phyloP scores from a whole-genome alignment of 2,113 vertebrate genomes.

The Pelecanoides urinatrix region DNA sequence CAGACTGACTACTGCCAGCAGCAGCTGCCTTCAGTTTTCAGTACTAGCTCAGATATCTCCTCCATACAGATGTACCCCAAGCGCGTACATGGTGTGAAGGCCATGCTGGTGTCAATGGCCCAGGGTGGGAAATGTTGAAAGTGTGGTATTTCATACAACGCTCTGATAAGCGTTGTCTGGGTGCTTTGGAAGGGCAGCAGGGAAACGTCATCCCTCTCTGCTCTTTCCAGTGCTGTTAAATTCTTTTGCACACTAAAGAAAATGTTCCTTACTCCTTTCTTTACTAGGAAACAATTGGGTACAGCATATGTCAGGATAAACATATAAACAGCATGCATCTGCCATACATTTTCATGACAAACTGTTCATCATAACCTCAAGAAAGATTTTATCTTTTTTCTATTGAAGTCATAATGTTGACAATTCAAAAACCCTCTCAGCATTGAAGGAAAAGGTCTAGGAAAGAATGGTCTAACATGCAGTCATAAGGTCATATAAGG shows the following conservation, averaged over 20 bases:
- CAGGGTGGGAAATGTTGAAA: not conserved
- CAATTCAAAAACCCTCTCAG: not conserved
- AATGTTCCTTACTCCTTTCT: not conserved
- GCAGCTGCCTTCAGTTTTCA: not conserved
- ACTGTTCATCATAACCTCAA: not conserved
- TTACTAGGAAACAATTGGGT: not conserved
- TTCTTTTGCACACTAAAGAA: not conserved
- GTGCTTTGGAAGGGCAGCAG: not conserved
- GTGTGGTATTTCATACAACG: not conserved
- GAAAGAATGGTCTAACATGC: conserved; percentile 21
- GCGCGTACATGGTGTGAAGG: accelerated
- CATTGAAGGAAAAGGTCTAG: not conserved
- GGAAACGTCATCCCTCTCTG: not conserved
- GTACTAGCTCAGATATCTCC: too few species aligned
- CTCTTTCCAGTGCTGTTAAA: not conserved
- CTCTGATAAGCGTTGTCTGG: not conserved
- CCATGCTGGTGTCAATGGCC: not conserved
- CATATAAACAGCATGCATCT: not conserved
- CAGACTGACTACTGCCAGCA: not conserved
- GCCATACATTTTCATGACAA: not conserved
- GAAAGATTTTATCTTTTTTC: not conserved
- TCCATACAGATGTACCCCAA: not conserved
- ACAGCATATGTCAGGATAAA: not conserved
- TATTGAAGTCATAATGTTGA: not conserved
- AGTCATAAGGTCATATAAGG: not conserved